phyloP scores from a whole-genome alignment of 1,140 invertebrate species.

The Drosophila simulans region DNA sequence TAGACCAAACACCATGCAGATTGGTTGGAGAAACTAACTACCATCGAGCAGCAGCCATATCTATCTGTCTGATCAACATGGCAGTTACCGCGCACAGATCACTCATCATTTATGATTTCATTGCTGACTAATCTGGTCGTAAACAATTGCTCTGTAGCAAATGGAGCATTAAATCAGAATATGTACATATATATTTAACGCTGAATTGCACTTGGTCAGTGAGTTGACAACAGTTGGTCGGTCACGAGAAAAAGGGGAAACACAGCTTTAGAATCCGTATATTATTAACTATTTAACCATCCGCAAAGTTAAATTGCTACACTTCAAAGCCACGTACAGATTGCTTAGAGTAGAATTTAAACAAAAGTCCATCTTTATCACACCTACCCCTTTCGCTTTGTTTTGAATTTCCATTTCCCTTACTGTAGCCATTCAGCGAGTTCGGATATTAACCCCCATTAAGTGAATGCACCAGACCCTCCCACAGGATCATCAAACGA shows the following conservation, averaged over 20 bases:
- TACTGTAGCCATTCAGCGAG: background rate
- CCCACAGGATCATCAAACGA: background rate
- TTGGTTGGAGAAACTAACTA: conserved; percentile 5
- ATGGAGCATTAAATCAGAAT: conserved; percentile 17
- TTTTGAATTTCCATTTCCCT: background rate
- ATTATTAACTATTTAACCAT: too few relatives aligned
- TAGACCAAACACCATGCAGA: background rate
- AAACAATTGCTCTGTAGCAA: conserved; percentile 9
- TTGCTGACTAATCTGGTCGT: conserved; percentile 14
- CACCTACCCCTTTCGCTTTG: background rate
- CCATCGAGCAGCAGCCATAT: background rate
- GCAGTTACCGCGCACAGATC: background rate
- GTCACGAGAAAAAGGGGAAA: background rate
- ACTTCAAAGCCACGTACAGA: background rate
- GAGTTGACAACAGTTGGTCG: conserved; percentile 10
- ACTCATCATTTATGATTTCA: conserved; percentile 12
- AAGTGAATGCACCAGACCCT: background rate
- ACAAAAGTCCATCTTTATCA: background rate
- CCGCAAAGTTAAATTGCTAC: background rate
- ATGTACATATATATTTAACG: background rate
- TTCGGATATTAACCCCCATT: background rate
- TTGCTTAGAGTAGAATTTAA: background rate
- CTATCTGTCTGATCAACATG: conserved; percentile 7
- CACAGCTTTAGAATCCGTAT: background rate
- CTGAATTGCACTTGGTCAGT: background rate